Base-by-base conservation (phyloP, 2,888 invertebrate species). In the Dryobotodes eremita region DNA sequence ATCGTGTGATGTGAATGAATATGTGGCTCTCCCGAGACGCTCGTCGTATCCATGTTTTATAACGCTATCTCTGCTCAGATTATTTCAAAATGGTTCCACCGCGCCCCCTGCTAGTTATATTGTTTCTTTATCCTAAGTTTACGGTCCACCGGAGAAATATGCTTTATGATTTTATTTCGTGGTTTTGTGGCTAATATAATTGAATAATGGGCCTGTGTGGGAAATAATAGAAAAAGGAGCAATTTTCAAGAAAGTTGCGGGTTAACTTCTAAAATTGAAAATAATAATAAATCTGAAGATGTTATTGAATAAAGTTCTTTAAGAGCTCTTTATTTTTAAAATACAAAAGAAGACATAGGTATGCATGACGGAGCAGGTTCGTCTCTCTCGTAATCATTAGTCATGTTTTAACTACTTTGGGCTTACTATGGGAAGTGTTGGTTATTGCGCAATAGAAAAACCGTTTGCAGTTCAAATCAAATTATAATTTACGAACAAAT, bases 41-140 rank as follows among this genome's bases (percentile, higher is more conserved):
- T 61, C 74, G 72, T 65, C 65, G 78, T 50, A 79, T 89, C 74
- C 81, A 88, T 86, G 88, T 89, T 88, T 86, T 82, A 89, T 84
- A 82, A 70, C 79, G 73, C 86, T 89, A 88, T 86, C 84, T 77
- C 36, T 71, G 70, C 82, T 77, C 79, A 87, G 87, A 86, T 88
- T 88, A 85, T 88, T 81, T 83, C 82, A 79, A 78, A 89, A 82
- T 86, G 66, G 79, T 64, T 80, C 71, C 75, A 66, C 57, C 57
- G 69, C 48, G 68, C 75, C 64, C 64, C 70, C 46, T 48, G 71
- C 55, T 50, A 20, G 59, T 70, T 59, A 83, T 75, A 69, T 76
- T 79, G 77, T 85, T 89, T 79, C 79, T 87, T 88, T 87, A 89
- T 80, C 73, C 81, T 74, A 79, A 82, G 78, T 88, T 88, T 87